phyloP scores from a whole-genome alignment of 2,113 vertebrate genomes.

The Accipiter cooperii region DNA sequence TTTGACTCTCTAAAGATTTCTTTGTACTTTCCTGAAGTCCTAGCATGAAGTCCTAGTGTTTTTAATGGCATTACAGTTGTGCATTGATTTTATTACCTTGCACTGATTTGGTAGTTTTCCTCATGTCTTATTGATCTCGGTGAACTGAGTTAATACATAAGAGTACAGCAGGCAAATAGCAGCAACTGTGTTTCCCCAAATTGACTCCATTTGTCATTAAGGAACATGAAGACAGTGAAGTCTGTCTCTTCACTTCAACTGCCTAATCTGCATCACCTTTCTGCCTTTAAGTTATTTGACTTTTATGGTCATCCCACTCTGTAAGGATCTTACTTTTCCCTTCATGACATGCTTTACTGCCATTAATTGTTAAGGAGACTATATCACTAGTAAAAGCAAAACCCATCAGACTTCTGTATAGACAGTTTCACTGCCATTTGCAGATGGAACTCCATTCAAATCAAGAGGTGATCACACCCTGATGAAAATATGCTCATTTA shows the following conservation, averaged over 20 bases:
- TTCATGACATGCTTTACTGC: neutral
- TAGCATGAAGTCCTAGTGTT: neutral
- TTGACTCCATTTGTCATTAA: neutral
- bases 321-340: neutral
- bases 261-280: neutral
- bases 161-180: neutral
- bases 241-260: neutral
- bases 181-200: neutral
- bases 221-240: neutral
- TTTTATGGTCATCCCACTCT: neutral
- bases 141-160: neutral
- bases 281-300: neutral
- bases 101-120: neutral
- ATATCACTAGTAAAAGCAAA: neutral
- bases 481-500: neutral
- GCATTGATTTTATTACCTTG: neutral
- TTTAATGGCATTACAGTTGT: neutral
- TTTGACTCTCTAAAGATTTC: neutral
- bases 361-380: neutral
- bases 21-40: neutral
- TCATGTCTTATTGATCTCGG: neutral
- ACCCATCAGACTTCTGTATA: neutral
- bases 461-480: neutral
- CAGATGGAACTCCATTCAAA: neutral
- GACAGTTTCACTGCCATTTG: neutral